Evolutionary conservation across 2,797 vertebrate genomes (phyloP), one percentile per base, ranked within the genome.

Genomic region (Gymnocypris eckloni): DNA sequence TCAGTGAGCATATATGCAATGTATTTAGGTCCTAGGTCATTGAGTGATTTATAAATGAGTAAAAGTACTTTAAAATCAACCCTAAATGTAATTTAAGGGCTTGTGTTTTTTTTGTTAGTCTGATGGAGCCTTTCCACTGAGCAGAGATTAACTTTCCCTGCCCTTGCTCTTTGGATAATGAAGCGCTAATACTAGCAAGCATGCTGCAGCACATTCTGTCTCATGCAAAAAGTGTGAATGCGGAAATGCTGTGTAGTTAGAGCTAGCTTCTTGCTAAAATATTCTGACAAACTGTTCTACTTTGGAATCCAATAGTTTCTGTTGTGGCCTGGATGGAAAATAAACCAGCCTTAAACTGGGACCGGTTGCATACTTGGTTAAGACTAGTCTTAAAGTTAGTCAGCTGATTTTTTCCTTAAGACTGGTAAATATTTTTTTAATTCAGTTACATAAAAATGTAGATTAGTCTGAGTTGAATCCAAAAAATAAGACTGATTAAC

Each of bases 121-220:
- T 16, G 78, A 87, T 77, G 61, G 25, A 84, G 77, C 48, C 22
- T 18, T 39, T 79, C 81, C 71, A 69, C 59, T 9, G 64, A 37
- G 67, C 37, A 48, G 84, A 83, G 86, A 90, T 90, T 87, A 82
- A 59, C 84, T 81, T 69, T 80, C 25, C 50, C 66, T 72, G 83
- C 73, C 56, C 78, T 82, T 88, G 78, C 86, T 86, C 81, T 66
- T 72, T 69, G 82, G 83, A 87, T 87, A 86, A 87, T 88, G 81
- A 88, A 81, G 83, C 84, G 67, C 83, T 87, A 83, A 86, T 80
- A 41, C 75, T 16, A 69, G 84, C 85, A 66, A 84, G 84, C 86
- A 81, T 75, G 77, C 48, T 79, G 79, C 48, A 79, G 77, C 71
- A 69, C 48, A 69, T 79, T 59, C 50, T 54, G 37, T 37, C 41